Evolutionary conservation across 1,140 invertebrate genomes (phyloP), one percentile per base, ranked within the genome.

Genomic region (Drosophila tristis): DNA sequence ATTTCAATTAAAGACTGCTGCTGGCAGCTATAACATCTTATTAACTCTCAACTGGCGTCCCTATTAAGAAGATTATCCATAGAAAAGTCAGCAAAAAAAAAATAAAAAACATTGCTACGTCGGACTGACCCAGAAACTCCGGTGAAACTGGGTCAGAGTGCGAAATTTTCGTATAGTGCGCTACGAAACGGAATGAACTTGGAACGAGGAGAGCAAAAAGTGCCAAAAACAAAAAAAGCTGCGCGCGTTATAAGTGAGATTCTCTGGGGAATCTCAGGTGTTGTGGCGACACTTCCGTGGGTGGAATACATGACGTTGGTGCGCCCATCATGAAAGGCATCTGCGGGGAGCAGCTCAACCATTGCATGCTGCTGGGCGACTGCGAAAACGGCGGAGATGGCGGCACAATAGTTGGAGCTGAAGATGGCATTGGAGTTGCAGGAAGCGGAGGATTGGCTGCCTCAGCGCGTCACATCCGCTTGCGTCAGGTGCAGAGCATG

Each of bases 331-430:
- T 91, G 90, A 91, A 86, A 85, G 80, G 80, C 55, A 82, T 91
- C 51, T 91, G 82, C 64, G 75, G 67, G 35, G 90, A 86, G 58
- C 89, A 91, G 66, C 63, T 91, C 11, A 91, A 86, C 68, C 78
- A 85, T 13, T 91, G 84, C 57, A 81, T 82, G 73, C 80, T 84
- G 43, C 70, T 78, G 43, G 49, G 43, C 23, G 74, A 80, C 26
- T 62, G 61, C 35, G 85, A 80, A 26, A 57, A 71, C 35, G 70
- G 64, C 15, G 67, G 50, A 56, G 31, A 71, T 70, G 65, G 35
- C 11, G 39, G 39, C 4, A 11, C 45, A n/a, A 9, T 31, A 39
- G 44, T 23, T 2, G 56, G 45, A 60, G 45, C 8, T 13, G 23
- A 48, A 49, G 49, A 31, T 20, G 68, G 62, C 25, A 42, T 39